Evolutionary conservation across 2,888 invertebrate species (phyloP).

Genomic region (Agrotis segetum): DNA sequence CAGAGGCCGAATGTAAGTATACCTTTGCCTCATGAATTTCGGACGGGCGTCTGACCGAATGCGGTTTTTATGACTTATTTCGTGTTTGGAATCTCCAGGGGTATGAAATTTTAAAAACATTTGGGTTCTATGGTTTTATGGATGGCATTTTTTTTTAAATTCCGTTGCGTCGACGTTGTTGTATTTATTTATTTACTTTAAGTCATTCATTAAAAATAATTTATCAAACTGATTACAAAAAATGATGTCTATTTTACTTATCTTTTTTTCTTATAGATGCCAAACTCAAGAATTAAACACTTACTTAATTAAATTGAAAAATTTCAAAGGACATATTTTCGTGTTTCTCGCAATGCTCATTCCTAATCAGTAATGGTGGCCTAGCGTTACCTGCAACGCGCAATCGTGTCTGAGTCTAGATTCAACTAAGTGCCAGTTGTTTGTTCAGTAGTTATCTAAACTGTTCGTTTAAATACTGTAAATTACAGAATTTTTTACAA

Average conservation of each 20-base stretch:
- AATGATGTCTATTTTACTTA: too few species aligned
- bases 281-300: too few species aligned
- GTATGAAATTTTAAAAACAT: constrained; percentile 21
- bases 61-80: constrained; percentile 53
- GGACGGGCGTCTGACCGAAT: constrained; percentile 47
- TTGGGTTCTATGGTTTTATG: not conserved
- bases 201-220: too few species aligned
- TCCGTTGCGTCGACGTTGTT: not conserved
- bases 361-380: constrained; percentile 24
- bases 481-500: too few species aligned
- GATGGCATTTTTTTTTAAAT: not conserved
- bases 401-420: not conserved
- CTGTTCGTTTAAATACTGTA: too few species aligned
- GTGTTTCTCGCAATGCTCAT: not conserved
- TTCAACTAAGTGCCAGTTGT: not conserved
- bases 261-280: too few species aligned
- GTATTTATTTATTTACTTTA: too few species aligned
- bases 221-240: not conserved
- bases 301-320: not conserved
- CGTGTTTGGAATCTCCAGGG: constrained; percentile 35
- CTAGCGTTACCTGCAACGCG: constrained; percentile 32
- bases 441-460: too few species aligned
- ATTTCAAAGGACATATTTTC: not conserved
- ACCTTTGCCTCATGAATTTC: constrained; percentile 41
- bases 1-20: constrained; percentile 78